These are phyloP conservation scores for Coleophora flavipennella DNA, from an alignment of 2,888 invertebrate species.

Conservation along the genomic window DNA sequence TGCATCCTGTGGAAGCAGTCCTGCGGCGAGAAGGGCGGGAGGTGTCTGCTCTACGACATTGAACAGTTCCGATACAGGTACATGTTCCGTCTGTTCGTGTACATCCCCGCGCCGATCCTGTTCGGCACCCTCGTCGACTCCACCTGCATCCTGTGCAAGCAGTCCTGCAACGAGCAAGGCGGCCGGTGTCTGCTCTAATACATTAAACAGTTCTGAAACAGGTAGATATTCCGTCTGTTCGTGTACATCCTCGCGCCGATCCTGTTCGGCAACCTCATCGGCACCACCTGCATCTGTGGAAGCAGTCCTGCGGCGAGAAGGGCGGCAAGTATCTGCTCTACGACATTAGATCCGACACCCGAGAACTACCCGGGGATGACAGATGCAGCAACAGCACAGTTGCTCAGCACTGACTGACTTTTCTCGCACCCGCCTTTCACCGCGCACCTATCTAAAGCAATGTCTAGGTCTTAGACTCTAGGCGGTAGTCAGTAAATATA, in stretches of 20 bases:
- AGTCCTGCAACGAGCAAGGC: constrained; percentile 86
- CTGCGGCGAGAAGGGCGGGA: constrained; percentile 88
- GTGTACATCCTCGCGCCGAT: constrained; percentile 97
- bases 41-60: constrained; percentile 93
- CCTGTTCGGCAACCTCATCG: constrained; percentile 94
- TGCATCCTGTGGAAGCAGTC: constrained; percentile 93
- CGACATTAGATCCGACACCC: constrained; percentile 92
- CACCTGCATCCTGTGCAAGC: constrained; percentile 93
- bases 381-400: too few relatives aligned
- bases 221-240: constrained; percentile 91
- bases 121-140: constrained; percentile 97
- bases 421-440: too few relatives aligned
- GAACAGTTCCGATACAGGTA: constrained; percentile 93
- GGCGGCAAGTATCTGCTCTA: constrained; percentile 93
- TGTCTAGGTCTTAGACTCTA: too few relatives aligned
- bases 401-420: too few relatives aligned
- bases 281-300: constrained; percentile 95
- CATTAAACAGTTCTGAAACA: constrained; percentile 93
- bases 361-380: too few relatives aligned
- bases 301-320: constrained; percentile 87
- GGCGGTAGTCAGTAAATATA: too few relatives aligned
- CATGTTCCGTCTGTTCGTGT: constrained; percentile 91
- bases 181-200: constrained; percentile 93
- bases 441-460: too few relatives aligned
- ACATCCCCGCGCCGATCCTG: constrained; percentile 95